A percentile compares a stretch with the other conserved stretches of the same genome.
Evolutionary conservation across 2,888 invertebrate species (phyloP).

Genomic region (Epicampocera succincta): DNA sequence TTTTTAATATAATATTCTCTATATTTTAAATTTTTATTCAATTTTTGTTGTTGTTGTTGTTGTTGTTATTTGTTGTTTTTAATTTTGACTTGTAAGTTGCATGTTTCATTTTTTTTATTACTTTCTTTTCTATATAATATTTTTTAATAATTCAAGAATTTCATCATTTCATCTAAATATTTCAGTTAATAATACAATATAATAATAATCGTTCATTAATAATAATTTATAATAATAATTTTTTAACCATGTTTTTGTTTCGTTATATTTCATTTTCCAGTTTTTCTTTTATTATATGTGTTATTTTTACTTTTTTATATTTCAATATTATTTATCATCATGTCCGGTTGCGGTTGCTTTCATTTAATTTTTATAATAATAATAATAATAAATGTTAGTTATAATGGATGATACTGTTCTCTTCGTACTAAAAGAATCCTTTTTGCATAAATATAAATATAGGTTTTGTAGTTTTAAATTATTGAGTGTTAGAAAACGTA

Average conservation of each 20-base stretch:
- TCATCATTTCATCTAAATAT: conserved; percentile 77
- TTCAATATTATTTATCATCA: conserved; percentile 28
- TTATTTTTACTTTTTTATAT: conserved; percentile 36
- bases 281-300: conserved; percentile 19
- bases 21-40: conserved; percentile 69
- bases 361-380: conserved; percentile 53
- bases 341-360: conserved; percentile 35
- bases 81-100: conserved; percentile 71
- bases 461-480: conserved; percentile 18
- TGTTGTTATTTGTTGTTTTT: conserved; percentile 63
- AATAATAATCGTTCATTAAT: conserved; percentile 72
- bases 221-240: conserved; percentile 71
- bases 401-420: conserved; percentile 66
- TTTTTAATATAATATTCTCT: conserved; percentile 73
- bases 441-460: conserved; percentile 37
- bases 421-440: conserved; percentile 48
- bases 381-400: conserved; percentile 58
- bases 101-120: conserved; percentile 71
- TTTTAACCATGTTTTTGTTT: conserved; percentile 67
- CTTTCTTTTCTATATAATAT: conserved; percentile 61
- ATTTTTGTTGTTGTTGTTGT: conserved; percentile 45
- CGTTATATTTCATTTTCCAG: conserved; percentile 21
- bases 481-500: conserved; percentile 32
- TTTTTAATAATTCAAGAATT: conserved; percentile 70
- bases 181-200: conserved; percentile 74